These are phyloP conservation scores for Eristalis pertinax DNA, from an alignment of 2,888 invertebrate genomes.

Conservation along the genomic window DNA sequence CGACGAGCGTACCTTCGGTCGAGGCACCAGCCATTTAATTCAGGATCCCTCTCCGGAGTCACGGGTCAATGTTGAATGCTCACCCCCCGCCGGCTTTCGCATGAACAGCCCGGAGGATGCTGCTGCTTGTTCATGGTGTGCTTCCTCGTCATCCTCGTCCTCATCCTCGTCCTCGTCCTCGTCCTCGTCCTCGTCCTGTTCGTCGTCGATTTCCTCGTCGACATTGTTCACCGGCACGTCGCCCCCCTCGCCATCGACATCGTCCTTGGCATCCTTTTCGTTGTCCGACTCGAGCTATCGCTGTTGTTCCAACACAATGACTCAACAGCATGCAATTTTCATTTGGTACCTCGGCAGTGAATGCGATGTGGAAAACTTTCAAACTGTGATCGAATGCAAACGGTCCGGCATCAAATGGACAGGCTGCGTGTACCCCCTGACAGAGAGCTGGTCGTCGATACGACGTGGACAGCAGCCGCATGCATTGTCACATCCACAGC, in stretches of 20 bases:
- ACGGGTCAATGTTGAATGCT: constrained; percentile 48
- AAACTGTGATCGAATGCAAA: constrained; percentile 78
- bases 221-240: constrained; percentile 19
- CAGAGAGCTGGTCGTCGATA: constrained; percentile 77
- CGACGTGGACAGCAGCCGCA: constrained; percentile 46
- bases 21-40: constrained; percentile 55
- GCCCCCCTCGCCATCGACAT: constrained; percentile 29
- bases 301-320: constrained; percentile 57
- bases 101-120: constrained; percentile 29
- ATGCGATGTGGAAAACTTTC: constrained; percentile 74
- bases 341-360: constrained; percentile 77
- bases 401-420: constrained; percentile 77
- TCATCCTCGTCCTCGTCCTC: too few species aligned
- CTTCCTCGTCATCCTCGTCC: constrained; percentile 36
- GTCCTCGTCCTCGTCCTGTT: constrained; percentile 37
- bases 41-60: constrained; percentile 35
- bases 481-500: constrained; percentile 75
- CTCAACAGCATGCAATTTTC: constrained; percentile 76
- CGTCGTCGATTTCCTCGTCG: constrained; percentile 26
- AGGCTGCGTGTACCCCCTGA: constrained; percentile 77
- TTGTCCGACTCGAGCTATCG: constrained; percentile 56
- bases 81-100: constrained; percentile 37
- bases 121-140: constrained; percentile 51
- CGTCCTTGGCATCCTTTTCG: constrained; percentile 66
- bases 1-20: constrained; percentile 42